Percentiles rank a stretch among this genome's conserved stretches.
These are phyloP conservation scores for Hystrix brachyura DNA, from an alignment of 2,113 vertebrate genomes.

Conservation along the genomic window DNA sequence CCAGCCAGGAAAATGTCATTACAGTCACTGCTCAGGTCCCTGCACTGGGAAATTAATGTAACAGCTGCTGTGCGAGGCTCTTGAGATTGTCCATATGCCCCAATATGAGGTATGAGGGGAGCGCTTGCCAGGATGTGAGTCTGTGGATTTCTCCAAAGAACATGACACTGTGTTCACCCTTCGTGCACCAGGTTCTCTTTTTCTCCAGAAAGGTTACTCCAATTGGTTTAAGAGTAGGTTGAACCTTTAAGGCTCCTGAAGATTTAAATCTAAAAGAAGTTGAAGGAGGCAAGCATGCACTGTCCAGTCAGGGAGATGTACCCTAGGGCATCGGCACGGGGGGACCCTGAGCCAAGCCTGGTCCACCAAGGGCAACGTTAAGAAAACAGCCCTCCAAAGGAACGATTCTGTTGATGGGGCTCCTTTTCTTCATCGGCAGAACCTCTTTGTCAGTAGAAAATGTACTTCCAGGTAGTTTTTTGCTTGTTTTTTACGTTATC, in stretches of 20 bases:
- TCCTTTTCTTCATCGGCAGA: neutral
- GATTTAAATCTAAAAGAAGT: neutral
- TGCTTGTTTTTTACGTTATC: neutral
- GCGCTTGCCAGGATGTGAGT: neutral
- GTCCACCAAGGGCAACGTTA: neutral
- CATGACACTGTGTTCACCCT: neutral
- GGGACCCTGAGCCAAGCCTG: rapidly evolving
- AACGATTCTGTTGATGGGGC: rapidly evolving
- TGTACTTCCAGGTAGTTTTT: neutral
- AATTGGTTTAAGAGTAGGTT: slow-evolving; percentile 22
- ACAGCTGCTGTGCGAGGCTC: slow-evolving; percentile 62
- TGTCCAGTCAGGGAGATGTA: rapidly evolving
- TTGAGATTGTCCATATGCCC: slow-evolving; percentile 44
- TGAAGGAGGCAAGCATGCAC: neutral
- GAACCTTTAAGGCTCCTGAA: neutral
- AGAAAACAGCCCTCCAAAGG: neutral
- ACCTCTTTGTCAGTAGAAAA: neutral
- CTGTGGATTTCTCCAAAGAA: neutral
- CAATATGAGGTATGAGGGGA: too few species aligned
- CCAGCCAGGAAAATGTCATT: slow-evolving; percentile 70
- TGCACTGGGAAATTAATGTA: neutral
- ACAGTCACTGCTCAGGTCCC: neutral
- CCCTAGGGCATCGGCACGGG: neutral
- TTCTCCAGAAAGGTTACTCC: neutral
- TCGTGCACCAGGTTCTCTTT: neutral